These are phyloP conservation scores for Lepidonotus clava DNA, from an alignment of 2,888 invertebrate genomes.

Conservation along the genomic window DNA sequence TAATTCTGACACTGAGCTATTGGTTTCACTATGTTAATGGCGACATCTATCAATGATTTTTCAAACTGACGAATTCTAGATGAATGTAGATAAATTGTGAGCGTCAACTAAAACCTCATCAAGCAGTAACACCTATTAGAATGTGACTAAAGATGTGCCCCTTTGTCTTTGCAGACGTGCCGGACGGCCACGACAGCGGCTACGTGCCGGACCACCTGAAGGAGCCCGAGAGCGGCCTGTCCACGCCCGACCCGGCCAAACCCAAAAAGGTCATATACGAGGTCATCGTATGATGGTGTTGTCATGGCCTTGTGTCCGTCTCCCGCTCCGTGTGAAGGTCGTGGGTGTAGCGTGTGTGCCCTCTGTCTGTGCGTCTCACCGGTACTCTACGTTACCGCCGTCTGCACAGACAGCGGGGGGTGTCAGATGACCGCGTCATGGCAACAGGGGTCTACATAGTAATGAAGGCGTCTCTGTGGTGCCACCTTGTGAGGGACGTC, in stretches of 20 bases:
- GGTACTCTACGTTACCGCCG: background rate
- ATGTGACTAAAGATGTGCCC: too few species aligned
- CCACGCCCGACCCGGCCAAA: constrained; percentile 72
- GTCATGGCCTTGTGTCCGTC: background rate
- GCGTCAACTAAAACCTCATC: too few species aligned
- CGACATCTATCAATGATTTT: too few species aligned
- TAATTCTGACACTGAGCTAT: too few species aligned
- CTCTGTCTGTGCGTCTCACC: background rate
- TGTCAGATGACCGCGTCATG: background rate
- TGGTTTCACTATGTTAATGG: too few species aligned
- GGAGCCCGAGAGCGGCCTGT: constrained; percentile 64
- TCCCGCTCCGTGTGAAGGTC: background rate
- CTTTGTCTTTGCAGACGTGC: constrained; percentile 12
- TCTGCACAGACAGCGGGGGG: background rate
- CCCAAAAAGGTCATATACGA: constrained; percentile 79
- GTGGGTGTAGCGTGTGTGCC: background rate
- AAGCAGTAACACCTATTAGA: too few species aligned
- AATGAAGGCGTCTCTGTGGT: too few species aligned
- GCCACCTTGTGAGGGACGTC: too few species aligned
- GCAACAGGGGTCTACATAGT: too few species aligned
- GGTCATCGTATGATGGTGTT: constrained; percentile 73
- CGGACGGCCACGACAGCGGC: constrained; percentile 39
- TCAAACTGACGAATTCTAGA: too few species aligned
- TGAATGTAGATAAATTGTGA: too few species aligned
- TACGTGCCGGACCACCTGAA: constrained; percentile 20